These are phyloP conservation scores for Zaprionus taronus DNA, from an alignment of 1,140 invertebrate species.

Conservation along the genomic window DNA sequence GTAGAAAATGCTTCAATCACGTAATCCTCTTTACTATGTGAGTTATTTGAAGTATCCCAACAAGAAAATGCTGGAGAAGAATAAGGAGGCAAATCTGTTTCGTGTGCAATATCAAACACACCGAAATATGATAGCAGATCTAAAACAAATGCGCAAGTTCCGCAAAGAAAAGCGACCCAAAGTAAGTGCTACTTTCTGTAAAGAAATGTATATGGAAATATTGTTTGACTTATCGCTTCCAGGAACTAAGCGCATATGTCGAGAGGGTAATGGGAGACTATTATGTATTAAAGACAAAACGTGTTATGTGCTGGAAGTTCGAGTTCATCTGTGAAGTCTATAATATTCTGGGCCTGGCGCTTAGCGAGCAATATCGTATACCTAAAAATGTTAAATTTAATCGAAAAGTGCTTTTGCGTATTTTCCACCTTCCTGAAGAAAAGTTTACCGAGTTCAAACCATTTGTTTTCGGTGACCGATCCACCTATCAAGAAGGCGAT, in stretches of 20 bases:
- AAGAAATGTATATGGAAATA: not conserved
- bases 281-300: constrained; percentile 67
- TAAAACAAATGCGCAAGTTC: constrained; percentile 54
- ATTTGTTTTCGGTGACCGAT: constrained; percentile 73
- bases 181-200: constrained; percentile 11
- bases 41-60: constrained; percentile 64
- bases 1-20: constrained; percentile 79
- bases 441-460: constrained; percentile 57
- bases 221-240: not conserved
- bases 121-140: constrained; percentile 67
- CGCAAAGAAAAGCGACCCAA: constrained; percentile 36
- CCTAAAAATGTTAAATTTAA: constrained; percentile 17
- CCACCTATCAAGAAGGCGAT: constrained; percentile 54
- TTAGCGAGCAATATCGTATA: constrained; percentile 56
- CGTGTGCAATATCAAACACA: constrained; percentile 78
- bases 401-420: constrained; percentile 11
- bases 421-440: constrained; percentile 57
- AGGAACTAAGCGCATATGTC: constrained; percentile 48
- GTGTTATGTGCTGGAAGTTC: constrained; percentile 83
- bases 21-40: constrained; percentile 68
- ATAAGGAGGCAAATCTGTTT: constrained; percentile 62
- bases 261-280: constrained; percentile 79
- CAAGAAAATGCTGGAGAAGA: constrained; percentile 59
- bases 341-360: constrained; percentile 67
- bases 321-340: constrained; percentile 79